Conservation (phyloP, 1,140 invertebrate species). For the Trichonephila clavipes region DNA sequence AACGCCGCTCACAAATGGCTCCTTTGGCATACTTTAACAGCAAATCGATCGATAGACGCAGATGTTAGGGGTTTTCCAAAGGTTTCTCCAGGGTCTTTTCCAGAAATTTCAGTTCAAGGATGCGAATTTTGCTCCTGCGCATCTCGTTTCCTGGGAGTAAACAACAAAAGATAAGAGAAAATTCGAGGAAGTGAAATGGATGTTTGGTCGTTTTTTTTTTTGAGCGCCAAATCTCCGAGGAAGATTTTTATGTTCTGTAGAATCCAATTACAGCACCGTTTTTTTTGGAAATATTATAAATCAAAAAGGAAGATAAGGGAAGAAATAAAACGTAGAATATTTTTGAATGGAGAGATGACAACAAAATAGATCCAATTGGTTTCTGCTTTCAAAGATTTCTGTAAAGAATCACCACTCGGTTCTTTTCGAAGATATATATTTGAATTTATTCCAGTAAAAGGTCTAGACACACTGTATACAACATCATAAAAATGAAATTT, state of each 20-base stretch:
- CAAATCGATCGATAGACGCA: slow-evolving; percentile 35
- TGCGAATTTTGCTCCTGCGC: neutral
- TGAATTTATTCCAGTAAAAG: too few relatives aligned
- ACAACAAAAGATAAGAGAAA: neutral
- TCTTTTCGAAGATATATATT: too few relatives aligned
- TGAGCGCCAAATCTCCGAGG: neutral
- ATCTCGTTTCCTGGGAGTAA: neutral
- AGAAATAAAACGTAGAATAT: neutral
- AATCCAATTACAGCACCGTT: neutral
- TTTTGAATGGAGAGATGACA: neutral
- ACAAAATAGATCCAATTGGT: neutral
- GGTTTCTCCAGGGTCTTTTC: neutral
- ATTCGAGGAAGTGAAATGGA: neutral
- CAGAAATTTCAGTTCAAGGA: neutral
- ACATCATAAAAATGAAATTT: too few relatives aligned
- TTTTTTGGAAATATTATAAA: neutral
- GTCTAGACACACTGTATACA: too few relatives aligned
- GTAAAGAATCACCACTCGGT: neutral
- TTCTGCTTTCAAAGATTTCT: neutral
- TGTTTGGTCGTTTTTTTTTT: neutral
- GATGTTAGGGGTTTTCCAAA: slow-evolving; percentile 1
- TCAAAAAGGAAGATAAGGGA: neutral
- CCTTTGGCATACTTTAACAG: neutral
- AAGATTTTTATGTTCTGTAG: neutral
- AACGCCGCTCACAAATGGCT: too few relatives aligned